phyloP scores from a whole-genome alignment of 2,888 invertebrate genomes.

The Lingula anatina region DNA sequence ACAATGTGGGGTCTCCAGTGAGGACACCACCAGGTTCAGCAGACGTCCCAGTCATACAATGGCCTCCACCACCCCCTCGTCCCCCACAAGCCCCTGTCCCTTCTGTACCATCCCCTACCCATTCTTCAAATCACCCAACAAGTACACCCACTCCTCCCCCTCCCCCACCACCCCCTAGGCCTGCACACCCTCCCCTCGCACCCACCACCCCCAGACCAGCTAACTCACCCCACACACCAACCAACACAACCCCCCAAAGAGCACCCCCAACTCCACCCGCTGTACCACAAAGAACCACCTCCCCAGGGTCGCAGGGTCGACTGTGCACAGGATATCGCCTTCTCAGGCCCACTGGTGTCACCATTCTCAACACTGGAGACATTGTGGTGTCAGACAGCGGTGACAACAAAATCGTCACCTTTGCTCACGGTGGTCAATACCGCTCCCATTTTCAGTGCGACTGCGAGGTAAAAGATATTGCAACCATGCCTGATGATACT shows the following conservation, averaged over 20 bases:
- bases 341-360: conserved; percentile 31
- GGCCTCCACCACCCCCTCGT: no score
- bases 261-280: neutral
- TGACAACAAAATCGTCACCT: conserved; percentile 34
- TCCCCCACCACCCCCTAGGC: conserved; percentile 1
- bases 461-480: conserved; percentile 27
- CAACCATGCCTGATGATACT: conserved; percentile 23
- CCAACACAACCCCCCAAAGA: neutral
- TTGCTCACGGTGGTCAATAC: conserved; percentile 23
- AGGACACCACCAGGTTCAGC: no score
- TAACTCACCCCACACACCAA: neutral
- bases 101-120: neutral
- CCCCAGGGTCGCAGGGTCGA: neutral
- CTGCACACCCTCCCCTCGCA: no score
- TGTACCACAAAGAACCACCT: conserved; percentile 13
- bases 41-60: no score
- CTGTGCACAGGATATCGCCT: no score
- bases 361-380: conserved; percentile 27
- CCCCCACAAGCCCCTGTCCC: no score
- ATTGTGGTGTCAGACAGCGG: conserved; percentile 31
- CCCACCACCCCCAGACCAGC: no score
- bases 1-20: no score
- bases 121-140: conserved; percentile 2
- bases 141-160: conserved; percentile 9
- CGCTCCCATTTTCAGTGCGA: conserved; percentile 22